Base-by-base conservation (phyloP, 2,113 vertebrate genomes). In the Bubo scandiacus region DNA sequence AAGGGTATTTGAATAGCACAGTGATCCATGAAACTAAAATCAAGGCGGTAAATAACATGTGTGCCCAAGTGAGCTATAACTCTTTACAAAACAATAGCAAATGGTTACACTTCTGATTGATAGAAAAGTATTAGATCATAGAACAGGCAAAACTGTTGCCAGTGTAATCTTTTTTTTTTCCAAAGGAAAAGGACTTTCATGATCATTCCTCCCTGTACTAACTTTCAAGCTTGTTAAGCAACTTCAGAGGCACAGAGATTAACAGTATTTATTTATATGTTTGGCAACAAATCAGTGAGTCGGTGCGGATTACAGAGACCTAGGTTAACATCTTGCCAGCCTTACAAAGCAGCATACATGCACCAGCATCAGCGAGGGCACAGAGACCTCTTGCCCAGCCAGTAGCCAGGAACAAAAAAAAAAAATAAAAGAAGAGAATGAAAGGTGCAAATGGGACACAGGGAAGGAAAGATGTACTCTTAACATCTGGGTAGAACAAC, bases 21-120 rank as follows among this genome's bases (percentile, higher is more conserved):
- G 73, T 57, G 58, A 79, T 54, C 77, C 93, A 63, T 43, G 61
- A 78, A 92, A 86, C 83, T 81, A 49, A 86, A 78, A 38, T 51
- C 51, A 43, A 89, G 78, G 52, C 7, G 2, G 19, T 72, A 85
- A 91, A 75, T 82, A 93, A 81, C 68, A 93, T 20, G 57, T 67
- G 49, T 91, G 73, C 65, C 66, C 3, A 1, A 85, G 43, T 30
- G 51, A 94, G 43, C 81, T 21, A 18, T 16, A 94, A 65, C 29
- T 21, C 12, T 84, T 74, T n/a, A 71, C 58, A 66, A 73, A 88
- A 84, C n/a, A 91, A n/a, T 12, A 86, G 75, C 22, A 20, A 94
- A 71, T 47, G 6, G 52, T 38, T 84, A 73, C 40, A 34, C 27
- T 30, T 51, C 36, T 65, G 57, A 87, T 12, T 34, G 65, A 85